Base-by-base conservation (phyloP, 2,797 vertebrate genomes). In the Pogonophryne albipinna region DNA sequence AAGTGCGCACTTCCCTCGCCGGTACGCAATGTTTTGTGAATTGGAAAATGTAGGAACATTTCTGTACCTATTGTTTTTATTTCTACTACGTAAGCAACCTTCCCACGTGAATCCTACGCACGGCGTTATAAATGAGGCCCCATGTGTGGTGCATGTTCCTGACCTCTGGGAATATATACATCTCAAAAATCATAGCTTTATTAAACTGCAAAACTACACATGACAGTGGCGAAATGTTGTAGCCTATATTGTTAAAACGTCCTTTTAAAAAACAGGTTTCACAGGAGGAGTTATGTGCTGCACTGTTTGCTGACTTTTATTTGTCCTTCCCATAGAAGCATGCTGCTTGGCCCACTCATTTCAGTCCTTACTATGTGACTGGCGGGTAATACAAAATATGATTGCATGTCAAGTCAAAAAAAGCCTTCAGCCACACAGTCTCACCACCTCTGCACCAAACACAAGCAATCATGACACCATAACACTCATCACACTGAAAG, bases 371-470 rank as follows among this genome's bases (percentile, higher is more conserved):
- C 11, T 60, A 66, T 76, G 63, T 69, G 52, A 58, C 27, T 13
- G 12, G 16, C 44, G 51, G 23, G 27, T 82, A 65, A 87, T 87
- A 82, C 77, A 82, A 85, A n/a, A 74, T 51, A 23, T 77, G 58
- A 86, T 83, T 89, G 76, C 68, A 72, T 82, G 76, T 67, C 55
- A 66, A 63, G 68, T 89, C 64, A 74, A 82, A 73, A 64, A 44
- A 23, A 78, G 57, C 44, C 52, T 47, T 58, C 46, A 64, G 76
- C 71, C 74, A 85, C 55, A 42, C 23, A 49, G 27, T 63, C 64
- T 68, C 52, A 73, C 44, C 68, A 75, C 59, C 49, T 68, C 42
- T 70, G 59, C 55, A 66, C 19, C 3, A 10, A 58, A 66, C 55
- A 72, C 47, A 68, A 58, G 79, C 57, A 85, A 60, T 67, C 57